Base-by-base conservation (phyloP, 1,140 invertebrate species). In the Heliconius hewitsoni region DNA sequence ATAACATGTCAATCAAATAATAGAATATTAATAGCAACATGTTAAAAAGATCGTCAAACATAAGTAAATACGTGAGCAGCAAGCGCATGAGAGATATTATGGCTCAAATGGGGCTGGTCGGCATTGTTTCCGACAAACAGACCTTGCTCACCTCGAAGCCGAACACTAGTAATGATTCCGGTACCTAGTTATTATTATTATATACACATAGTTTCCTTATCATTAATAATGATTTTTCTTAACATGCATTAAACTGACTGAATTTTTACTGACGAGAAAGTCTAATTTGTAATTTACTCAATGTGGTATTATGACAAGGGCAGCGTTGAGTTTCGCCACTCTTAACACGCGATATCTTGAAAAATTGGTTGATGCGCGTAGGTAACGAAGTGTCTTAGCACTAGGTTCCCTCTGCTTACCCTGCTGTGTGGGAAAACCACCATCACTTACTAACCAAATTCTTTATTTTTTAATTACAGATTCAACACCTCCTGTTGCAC, bases 131-230 rank as follows among this genome's bases (percentile, higher is more conserved):
- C 60, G 74, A 76, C 23, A 60, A 70, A 39, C 74, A 76, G 39
- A 70, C 60, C 60, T n/a, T 78, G 42, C 71, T 78, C 11, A 72
- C 71, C 9, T 78, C 71, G 19, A 78, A 71, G 39, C 74, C 74
- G 30, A 66, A 66, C 8, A 66, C 27, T 27, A 30, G 13, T 5
- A 30, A 13, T 30, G 37, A 30, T 19, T 18, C 74, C 46, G 74
- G 74, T 76, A 76, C 1, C 8, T 57, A 23, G 23, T 3, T 66
- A 66, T 66, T 30, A 30, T 66, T 9, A 66, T 66, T 27, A 66
- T 0, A 30, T 30, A 30, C 30, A 37, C 8, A 37, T n/a, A 27
- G 11, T 9, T 66, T 66, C 60, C 27, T 66, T 66, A 30, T 66
- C 27, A 66, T 27, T 27, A 46, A 30, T 23, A 57, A 55, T 18